These are phyloP conservation scores for Charanyca ferruginea DNA, from an alignment of 2,888 invertebrate species.

Conservation along the genomic window DNA sequence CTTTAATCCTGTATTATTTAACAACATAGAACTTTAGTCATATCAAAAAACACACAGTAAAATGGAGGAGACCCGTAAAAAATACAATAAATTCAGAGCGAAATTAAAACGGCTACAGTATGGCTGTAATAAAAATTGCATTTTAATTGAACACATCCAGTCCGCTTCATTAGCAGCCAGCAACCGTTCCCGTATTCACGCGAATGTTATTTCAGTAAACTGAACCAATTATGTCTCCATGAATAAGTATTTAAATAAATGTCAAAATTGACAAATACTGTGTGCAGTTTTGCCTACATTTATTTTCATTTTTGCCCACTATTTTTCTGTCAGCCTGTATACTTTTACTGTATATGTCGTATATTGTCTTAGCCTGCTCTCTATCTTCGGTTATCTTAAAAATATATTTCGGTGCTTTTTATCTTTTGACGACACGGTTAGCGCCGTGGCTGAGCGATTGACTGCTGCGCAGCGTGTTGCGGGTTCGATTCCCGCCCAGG, in stretches of 20 bases:
- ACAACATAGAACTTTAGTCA: not conserved
- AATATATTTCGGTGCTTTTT: too few relatives aligned
- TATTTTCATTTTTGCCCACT: not conserved
- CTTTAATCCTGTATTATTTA: too few relatives aligned
- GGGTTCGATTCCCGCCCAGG: too few relatives aligned
- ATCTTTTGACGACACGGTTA: too few relatives aligned
- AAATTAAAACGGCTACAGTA: slow-evolving; percentile 31
- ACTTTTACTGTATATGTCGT: too few relatives aligned
- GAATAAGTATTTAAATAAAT: not conserved
- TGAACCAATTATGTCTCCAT: slow-evolving; percentile 24
- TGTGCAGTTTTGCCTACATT: not conserved
- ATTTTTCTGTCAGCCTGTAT: not conserved
- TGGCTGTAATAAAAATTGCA: slow-evolving; percentile 35
- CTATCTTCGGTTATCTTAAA: too few relatives aligned
- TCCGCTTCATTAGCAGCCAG: slow-evolving; percentile 11
- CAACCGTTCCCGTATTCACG: slow-evolving; percentile 9
- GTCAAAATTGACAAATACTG: not conserved
- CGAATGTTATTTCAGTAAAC: slow-evolving; percentile 31
- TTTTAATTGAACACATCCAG: slow-evolving; percentile 52
- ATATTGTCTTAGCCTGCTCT: too few relatives aligned
- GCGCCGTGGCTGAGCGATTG: too few relatives aligned
- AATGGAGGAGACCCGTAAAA: not conserved
- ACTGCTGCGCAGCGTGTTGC: too few relatives aligned
- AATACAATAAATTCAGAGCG: not conserved
- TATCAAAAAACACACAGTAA: not conserved